Base-by-base conservation (phyloP, 2,888 invertebrate genomes). In the Euzetes globulus region DNA sequence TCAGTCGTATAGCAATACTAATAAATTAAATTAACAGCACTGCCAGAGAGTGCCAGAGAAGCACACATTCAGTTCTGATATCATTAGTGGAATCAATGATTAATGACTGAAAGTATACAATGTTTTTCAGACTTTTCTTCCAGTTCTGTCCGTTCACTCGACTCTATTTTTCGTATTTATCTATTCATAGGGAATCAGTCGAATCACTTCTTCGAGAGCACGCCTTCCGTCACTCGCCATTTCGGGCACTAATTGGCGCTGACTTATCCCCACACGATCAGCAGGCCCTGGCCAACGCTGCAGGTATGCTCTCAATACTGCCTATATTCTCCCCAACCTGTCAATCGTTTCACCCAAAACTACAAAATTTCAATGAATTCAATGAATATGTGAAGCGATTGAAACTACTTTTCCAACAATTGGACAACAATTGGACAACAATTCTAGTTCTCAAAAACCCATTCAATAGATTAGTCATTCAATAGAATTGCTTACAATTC, bases 181-280 rank as follows among this genome's bases (percentile, higher is more conserved):
- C 11, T 60, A 45, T 55, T 73, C 55, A 11, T 55, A 78, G 78
- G 27, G 78, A 78, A 72, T 78, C 78, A 4, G 77, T 78, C 71
- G 78, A 78, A 72, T 77, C 77, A 27, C 73, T 78, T 19, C 37
- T 78, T 25, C 58, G 78, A 52, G 78, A 78, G 58, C 78, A 78
- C 45, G 78, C 78, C 17, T 77, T 78, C 55, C 76, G 78, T 22
- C 78, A 78, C 71, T 77, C 78, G 17, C 78, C 78, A 19, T 78
- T 78, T 52, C 72, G 78, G n/a, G 74, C 78, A 11, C 55, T 78
- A n/a, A 75, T 78, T 74, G 76, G 77, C 11, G 77, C 78, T 17
- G 78, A 78, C 41, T 37, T 78, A 27, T 77, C 78, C 11, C 76
- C 78, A 41, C 74, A 73, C 27, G 78, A 78, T 33, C 78, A 78